Conservation (phyloP, 2,888 invertebrate genomes). For the Arenicola marina region DNA sequence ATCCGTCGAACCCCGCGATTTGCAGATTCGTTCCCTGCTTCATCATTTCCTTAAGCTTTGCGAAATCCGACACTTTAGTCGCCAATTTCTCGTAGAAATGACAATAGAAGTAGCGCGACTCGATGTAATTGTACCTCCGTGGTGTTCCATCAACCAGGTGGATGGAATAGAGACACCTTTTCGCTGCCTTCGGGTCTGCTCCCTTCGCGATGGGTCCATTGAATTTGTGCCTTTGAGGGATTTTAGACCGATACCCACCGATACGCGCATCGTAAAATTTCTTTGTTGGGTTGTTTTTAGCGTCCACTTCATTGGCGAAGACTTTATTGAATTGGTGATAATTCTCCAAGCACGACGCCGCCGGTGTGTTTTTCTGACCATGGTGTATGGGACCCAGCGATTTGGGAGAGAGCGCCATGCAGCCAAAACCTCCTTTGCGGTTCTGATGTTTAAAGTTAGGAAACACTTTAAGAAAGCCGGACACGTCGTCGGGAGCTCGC, state of each 20-base stretch:
- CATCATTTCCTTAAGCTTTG: not conserved
- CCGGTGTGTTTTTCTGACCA: not conserved
- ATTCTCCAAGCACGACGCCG: not conserved
- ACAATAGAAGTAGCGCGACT: constrained; percentile 3
- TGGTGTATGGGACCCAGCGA: not conserved
- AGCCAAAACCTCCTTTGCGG: constrained; percentile 5
- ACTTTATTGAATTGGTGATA: constrained; percentile 7
- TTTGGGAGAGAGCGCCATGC: not conserved
- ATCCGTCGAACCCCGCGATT: constrained; percentile 6
- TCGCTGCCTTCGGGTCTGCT: not conserved
- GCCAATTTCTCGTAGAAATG: constrained; percentile 5
- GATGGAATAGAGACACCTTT: not conserved
- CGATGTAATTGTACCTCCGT: not conserved
- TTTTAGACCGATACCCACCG: not conserved
- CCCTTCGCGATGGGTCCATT: not conserved
- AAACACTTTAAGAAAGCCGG: not conserved
- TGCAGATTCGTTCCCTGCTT: constrained; percentile 5
- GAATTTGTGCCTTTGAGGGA: not conserved
- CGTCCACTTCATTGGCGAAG: not conserved
- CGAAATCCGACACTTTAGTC: not conserved
- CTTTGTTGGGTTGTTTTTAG: not conserved
- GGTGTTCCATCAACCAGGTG: not conserved
- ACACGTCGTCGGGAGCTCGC: not conserved
- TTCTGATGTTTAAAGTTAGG: not conserved
- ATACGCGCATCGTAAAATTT: not conserved